Evolutionary conservation across 2,797 vertebrate species (phyloP).

Genomic region (Pteropus rufus): DNA sequence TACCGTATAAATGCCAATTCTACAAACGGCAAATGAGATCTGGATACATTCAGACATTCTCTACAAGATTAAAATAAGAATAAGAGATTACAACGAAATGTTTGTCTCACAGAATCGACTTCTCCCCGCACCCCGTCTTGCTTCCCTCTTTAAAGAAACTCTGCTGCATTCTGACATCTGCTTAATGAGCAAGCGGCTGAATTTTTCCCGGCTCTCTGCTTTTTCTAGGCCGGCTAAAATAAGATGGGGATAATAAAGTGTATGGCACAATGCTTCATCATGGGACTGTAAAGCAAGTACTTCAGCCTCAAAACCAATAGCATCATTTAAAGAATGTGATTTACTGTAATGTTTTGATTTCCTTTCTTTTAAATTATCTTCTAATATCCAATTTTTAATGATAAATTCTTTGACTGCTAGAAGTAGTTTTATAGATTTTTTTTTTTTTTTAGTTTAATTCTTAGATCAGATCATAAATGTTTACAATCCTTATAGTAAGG

Average conservation of each 20-base stretch:
- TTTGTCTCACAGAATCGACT: slow-evolving; percentile 18
- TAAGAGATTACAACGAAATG: slow-evolving; percentile 72
- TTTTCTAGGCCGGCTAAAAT: background rate
- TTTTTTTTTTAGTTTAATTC: background rate
- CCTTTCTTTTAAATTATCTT: background rate
- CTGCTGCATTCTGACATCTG: background rate
- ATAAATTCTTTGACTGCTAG: background rate
- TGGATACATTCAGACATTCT: slow-evolving; percentile 94
- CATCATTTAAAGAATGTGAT: background rate
- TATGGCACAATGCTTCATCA: background rate
- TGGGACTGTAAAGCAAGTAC: background rate
- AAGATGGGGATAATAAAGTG: background rate
- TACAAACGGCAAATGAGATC: slow-evolving; percentile 93
- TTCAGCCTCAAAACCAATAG: background rate
- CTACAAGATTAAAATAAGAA: slow-evolving; percentile 83
- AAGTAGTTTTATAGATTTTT: background rate
- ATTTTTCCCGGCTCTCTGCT: background rate
- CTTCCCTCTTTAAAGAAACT: background rate
- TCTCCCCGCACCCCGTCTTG: background rate
- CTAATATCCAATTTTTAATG: background rate
- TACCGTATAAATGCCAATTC: slow-evolving; percentile 95
- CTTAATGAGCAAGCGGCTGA: background rate
- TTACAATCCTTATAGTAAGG: background rate
- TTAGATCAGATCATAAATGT: background rate
- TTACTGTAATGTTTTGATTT: background rate